These are phyloP conservation scores for Mola mola DNA, from an alignment of 2,113 vertebrate species.

Conservation along the genomic window DNA sequence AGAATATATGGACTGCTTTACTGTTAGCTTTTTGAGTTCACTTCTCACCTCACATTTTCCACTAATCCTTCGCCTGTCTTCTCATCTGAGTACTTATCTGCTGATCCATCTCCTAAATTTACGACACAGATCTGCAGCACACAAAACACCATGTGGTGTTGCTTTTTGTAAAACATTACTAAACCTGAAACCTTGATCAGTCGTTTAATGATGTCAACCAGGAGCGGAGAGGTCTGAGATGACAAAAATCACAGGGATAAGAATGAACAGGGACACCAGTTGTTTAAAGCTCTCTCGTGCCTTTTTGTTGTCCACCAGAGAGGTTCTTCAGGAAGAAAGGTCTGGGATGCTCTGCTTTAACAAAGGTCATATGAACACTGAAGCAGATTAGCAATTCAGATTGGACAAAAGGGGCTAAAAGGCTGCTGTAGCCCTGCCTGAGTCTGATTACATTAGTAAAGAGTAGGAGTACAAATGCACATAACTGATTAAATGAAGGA, in stretches of 20 bases:
- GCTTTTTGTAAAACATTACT: neutral
- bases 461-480: slow-evolving; percentile 58
- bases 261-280: slow-evolving; percentile 38
- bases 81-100: too few relatives aligned
- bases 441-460: slow-evolving; percentile 77
- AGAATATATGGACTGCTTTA: too few relatives aligned
- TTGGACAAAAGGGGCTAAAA: slow-evolving; percentile 75
- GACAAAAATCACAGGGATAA: slow-evolving; percentile 14
- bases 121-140: too few relatives aligned
- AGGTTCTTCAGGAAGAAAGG: slow-evolving; percentile 66
- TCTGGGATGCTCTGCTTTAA: slow-evolving; percentile 65
- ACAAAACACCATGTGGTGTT: neutral
- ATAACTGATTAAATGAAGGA: slow-evolving; percentile 50
- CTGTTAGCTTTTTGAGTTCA: too few relatives aligned
- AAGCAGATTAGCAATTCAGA: slow-evolving; percentile 79
- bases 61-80: too few relatives aligned
- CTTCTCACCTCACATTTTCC: too few relatives aligned
- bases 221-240: slow-evolving; percentile 1
- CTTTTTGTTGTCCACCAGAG: slow-evolving; percentile 59
- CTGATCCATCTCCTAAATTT: too few relatives aligned
- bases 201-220: neutral
- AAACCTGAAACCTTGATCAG: neutral
- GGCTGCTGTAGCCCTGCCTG: slow-evolving; percentile 65
- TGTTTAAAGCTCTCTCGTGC: slow-evolving; percentile 49
- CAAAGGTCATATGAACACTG: slow-evolving; percentile 79